A percentile compares a stretch with the other conserved stretches of the same genome.
These are phyloP conservation scores for Tenthredo distinguenda DNA, from an alignment of 2,888 invertebrate genomes.

Conservation along the genomic window DNA sequence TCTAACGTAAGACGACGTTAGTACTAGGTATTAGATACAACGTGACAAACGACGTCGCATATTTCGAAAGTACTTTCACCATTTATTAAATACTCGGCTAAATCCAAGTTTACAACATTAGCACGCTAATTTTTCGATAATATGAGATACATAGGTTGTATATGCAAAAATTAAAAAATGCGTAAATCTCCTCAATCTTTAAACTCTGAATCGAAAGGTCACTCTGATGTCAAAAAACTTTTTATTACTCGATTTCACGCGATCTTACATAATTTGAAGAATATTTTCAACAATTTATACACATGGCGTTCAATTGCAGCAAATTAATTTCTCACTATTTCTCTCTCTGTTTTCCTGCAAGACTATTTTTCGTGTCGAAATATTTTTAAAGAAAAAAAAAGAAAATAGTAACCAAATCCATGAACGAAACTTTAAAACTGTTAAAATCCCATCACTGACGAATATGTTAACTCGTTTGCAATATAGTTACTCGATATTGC, in stretches of 20 bases:
- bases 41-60: slow-evolving; percentile 24
- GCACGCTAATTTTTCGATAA: neutral
- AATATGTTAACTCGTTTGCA: slow-evolving; percentile 13
- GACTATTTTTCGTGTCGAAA: too few species aligned
- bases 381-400: neutral
- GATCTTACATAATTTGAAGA: neutral
- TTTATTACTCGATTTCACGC: neutral
- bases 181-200: neutral
- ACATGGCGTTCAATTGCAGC: neutral
- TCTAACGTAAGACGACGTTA: neutral
- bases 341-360: neutral
- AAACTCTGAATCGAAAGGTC: neutral
- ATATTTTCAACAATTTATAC: neutral
- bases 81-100: neutral
- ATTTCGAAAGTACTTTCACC: slow-evolving; percentile 50
- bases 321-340: neutral
- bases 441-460: neutral
- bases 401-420: neutral
- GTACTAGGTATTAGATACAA: neutral
- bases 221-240: neutral
- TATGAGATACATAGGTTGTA: neutral
- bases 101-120: neutral
- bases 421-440: neutral
- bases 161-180: neutral
- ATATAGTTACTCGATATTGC: slow-evolving; percentile 43